A percentile compares a stretch with the other conserved stretches of the same genome.
Evolutionary conservation across 2,113 vertebrate species (phyloP).

Genomic region (Lonchura striata): DNA sequence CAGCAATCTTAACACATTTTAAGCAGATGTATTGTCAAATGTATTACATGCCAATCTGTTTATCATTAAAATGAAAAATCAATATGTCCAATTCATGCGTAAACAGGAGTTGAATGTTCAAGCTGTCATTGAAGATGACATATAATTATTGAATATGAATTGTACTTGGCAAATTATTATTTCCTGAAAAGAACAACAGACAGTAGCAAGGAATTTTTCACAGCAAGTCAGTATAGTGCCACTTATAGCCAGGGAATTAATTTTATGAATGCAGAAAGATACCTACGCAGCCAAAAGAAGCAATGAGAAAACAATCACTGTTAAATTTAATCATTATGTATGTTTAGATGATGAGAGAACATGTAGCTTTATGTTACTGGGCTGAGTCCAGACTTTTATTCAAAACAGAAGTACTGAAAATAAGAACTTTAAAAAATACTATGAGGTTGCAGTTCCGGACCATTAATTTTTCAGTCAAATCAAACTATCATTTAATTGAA

Average conservation of each 20-base stretch:
- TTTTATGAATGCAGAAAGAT: constrained; percentile 67
- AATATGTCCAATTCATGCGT: constrained; percentile 55
- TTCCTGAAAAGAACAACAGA: constrained; percentile 49
- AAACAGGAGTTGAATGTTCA: constrained; percentile 54
- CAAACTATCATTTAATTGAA: constrained; percentile 85
- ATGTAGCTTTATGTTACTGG: constrained; percentile 74
- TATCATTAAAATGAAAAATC: constrained; percentile 67
- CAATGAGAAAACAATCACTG: constrained; percentile 48
- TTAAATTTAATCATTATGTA: constrained; percentile 66
- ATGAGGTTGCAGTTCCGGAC: constrained; percentile 76
- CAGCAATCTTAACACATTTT: constrained; percentile 67
- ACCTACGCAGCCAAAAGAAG: constrained; percentile 53
- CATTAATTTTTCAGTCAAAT: constrained; percentile 85
- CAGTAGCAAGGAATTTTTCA: constrained; percentile 52
- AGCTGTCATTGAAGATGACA: constrained; percentile 40
- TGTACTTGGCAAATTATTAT: constrained; percentile 60
- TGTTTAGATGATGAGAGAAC: constrained; percentile 57
- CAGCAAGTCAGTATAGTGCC: neutral
- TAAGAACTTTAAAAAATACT: constrained; percentile 64
- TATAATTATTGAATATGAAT: constrained; percentile 55
- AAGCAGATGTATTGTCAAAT: constrained; percentile 35
- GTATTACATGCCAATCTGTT: constrained; percentile 54
- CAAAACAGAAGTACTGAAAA: constrained; percentile 76
- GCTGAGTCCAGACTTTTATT: constrained; percentile 78
- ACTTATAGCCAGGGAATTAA: constrained; percentile 39